These are phyloP conservation scores for Nebria salina DNA, from an alignment of 2,888 invertebrate genomes.

Conservation along the genomic window DNA sequence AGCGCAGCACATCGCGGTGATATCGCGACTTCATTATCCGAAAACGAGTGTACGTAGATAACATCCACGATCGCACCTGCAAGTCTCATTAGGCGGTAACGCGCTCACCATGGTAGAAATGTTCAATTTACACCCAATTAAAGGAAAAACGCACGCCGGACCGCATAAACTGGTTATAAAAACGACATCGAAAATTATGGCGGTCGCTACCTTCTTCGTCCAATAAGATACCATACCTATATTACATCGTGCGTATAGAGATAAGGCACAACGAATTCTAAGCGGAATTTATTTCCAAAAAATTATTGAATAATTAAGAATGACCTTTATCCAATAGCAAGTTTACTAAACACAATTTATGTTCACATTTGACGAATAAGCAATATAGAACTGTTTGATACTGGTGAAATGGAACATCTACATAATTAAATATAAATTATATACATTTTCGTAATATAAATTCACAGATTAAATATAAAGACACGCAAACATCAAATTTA, in stretches of 20 bases:
- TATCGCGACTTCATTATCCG: slow-evolving; percentile 43
- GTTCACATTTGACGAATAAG: too few relatives aligned
- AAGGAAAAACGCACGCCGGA: slow-evolving; percentile 34
- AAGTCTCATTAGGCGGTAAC: slow-evolving; percentile 34
- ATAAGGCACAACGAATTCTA: slow-evolving; percentile 7
- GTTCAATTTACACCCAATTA: slow-evolving; percentile 43
- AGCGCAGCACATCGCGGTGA: neutral
- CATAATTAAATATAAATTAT: neutral
- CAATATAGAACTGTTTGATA: neutral
- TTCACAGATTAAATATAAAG: slow-evolving; percentile 6
- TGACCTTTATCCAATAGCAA: too few relatives aligned
- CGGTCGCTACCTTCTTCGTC: slow-evolving; percentile 6
- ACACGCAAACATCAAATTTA: slow-evolving; percentile 12
- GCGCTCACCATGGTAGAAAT: slow-evolving; percentile 8
- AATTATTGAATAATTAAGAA: neutral
- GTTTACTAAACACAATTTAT: too few relatives aligned
- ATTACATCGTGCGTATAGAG: neutral
- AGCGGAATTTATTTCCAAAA: neutral
- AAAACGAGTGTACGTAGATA: slow-evolving; percentile 21
- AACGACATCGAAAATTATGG: slow-evolving; percentile 21
- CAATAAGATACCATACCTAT: slow-evolving; percentile 3
- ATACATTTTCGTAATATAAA: neutral
- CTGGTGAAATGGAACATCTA: neutral
- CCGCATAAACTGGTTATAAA: slow-evolving; percentile 32
- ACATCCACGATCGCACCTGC: slow-evolving; percentile 38